phyloP scores from a whole-genome alignment of 1,140 invertebrate genomes.

The Andrena cerasifolii region DNA sequence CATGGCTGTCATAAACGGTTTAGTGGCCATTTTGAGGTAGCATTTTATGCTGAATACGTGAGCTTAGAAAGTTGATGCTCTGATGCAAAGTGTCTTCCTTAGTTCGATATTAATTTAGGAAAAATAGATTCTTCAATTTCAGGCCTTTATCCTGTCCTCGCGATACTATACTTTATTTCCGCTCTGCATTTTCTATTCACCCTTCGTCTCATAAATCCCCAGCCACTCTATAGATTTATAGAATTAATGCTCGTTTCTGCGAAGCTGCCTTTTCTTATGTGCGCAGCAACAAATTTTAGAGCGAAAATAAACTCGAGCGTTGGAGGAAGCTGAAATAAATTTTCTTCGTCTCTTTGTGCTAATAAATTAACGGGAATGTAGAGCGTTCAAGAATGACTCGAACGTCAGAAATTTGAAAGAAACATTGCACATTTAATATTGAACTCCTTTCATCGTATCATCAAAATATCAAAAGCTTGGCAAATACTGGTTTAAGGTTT shows the following conservation, averaged over 20 bases:
- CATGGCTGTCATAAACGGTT: not conserved
- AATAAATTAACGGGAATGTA: not conserved
- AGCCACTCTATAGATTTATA: not conserved
- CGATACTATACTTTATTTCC: too few species aligned
- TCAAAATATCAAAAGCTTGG: too few species aligned
- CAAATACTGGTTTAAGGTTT: too few species aligned
- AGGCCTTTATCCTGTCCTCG: too few species aligned
- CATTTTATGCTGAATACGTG: not conserved
- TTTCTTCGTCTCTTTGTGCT: not conserved
- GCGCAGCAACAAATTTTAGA: not conserved
- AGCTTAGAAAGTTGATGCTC: not conserved
- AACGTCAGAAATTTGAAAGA: too few species aligned
- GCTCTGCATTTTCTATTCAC: not conserved
- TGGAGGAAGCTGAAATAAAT: not conserved
- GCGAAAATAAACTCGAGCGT: not conserved
- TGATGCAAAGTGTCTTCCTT: not conserved
- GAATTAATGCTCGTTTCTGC: not conserved
- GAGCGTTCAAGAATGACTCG: too few species aligned
- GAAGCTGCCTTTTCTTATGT: conserved; percentile 11
- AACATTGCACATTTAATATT: too few species aligned
- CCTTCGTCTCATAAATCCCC: not conserved
- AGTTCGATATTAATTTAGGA: not conserved
- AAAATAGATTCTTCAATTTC: too few species aligned
- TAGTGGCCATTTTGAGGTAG: not conserved
- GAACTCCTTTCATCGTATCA: too few species aligned